Evolutionary conservation across 2,888 invertebrate species (phyloP).

Genomic region (Tyria jacobaeae): DNA sequence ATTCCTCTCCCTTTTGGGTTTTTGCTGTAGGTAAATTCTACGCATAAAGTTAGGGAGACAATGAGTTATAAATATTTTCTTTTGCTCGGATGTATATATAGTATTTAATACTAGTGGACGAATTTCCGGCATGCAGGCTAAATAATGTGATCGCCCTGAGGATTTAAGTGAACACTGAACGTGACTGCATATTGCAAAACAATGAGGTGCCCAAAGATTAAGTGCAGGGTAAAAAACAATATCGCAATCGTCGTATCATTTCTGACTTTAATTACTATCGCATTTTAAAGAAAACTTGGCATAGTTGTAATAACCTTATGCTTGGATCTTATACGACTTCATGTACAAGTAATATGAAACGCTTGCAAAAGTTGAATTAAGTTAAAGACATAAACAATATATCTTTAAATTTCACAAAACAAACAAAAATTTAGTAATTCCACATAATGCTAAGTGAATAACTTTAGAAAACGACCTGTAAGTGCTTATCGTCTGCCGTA

Average conservation of each 20-base stretch:
- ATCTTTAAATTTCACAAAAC: no score
- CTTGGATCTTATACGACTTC: no score
- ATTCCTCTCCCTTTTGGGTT: constrained; percentile 4
- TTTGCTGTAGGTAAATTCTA: not conserved
- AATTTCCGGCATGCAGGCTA: no score
- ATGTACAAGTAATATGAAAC: not conserved
- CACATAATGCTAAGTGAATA: not conserved
- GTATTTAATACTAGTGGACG: not conserved
- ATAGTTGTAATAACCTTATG: no score
- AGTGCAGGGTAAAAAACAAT: no score
- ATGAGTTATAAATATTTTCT: constrained; percentile 21
- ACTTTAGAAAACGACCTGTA: not conserved
- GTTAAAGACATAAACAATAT: no score
- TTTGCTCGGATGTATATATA: constrained; percentile 17
- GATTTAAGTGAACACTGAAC: no score
- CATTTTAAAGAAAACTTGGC: no score
- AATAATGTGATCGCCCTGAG: no score
- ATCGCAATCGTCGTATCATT: no score
- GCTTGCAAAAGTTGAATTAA: not conserved
- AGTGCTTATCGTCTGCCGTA: not conserved
- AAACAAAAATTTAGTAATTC: not conserved
- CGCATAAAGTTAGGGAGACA: constrained; percentile 18
- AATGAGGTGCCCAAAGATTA: no score
- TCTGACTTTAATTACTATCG: not conserved
- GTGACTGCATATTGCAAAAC: no score